Conservation (phyloP, 2,888 invertebrate genomes). For the Athrips mouffetella region DNA sequence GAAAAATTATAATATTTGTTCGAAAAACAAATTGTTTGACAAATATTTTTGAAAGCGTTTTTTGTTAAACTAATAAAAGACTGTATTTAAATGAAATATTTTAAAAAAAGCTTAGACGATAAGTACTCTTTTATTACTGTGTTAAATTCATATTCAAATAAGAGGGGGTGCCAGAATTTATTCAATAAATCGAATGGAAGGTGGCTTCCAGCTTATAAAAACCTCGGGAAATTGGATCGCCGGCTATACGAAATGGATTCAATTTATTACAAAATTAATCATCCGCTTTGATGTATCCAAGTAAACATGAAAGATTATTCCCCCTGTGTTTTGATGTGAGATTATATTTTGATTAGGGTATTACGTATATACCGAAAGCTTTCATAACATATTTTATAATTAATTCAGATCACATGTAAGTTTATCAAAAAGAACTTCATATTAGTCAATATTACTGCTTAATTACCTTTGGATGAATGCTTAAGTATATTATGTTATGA, state of each 20-base stretch:
- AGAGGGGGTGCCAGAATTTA: slow-evolving; percentile 15
- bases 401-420: background rate
- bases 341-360: too few species aligned
- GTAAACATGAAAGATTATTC: background rate
- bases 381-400: background rate
- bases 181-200: slow-evolving; percentile 16
- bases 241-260: background rate
- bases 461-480: too few species aligned
- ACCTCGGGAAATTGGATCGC: slow-evolving; percentile 10
- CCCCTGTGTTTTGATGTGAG: too few species aligned
- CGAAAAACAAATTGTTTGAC: too few species aligned
- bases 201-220: slow-evolving; percentile 4
- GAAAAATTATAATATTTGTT: too few species aligned
- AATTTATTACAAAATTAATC: slow-evolving; percentile 5
- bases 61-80: background rate
- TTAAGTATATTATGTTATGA: too few species aligned
- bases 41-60: too few species aligned
- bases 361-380: background rate
- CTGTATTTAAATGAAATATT: background rate
- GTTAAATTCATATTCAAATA: slow-evolving; percentile 16
- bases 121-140: slow-evolving; percentile 4
- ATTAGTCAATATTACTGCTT: background rate
- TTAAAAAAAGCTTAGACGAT: background rate
- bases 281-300: slow-evolving; percentile 9
- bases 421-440: background rate